These are phyloP conservation scores for Arenicola marina DNA, from an alignment of 2,888 invertebrate genomes.

Conservation along the genomic window DNA sequence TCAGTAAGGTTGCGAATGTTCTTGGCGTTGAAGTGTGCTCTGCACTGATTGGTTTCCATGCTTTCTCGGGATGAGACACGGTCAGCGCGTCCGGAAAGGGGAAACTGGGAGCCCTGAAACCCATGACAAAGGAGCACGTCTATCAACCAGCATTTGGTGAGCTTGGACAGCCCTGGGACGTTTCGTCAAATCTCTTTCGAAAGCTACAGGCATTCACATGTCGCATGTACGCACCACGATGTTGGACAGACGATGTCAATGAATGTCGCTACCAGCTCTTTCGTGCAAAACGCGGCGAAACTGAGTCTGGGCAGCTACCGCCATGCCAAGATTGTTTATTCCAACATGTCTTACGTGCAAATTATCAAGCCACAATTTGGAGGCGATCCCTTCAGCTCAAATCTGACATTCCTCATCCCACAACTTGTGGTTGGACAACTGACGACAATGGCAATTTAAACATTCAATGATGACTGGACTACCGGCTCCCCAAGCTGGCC, in stretches of 20 bases:
- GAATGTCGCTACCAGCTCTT: neutral
- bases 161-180: neutral
- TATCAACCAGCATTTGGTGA: neutral
- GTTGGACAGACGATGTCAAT: neutral
- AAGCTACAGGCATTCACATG: neutral
- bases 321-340: neutral
- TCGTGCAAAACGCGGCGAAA: neutral
- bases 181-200: neutral
- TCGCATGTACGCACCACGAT: neutral
- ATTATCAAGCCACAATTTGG: conserved; percentile 3
- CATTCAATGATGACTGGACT: neutral
- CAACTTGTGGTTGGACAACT: neutral
- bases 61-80: neutral
- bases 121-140: neutral
- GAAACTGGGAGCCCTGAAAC: neutral
- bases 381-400: neutral
- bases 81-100: neutral
- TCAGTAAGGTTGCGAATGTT: neutral
- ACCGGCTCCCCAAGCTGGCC: neutral
- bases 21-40: neutral
- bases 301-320: neutral
- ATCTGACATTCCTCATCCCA: neutral
- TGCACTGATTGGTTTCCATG: neutral
- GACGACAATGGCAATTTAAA: neutral
- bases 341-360: neutral